Conservation (phyloP, 2,113 vertebrate species). For the Potamarius usumacintae region DNA sequence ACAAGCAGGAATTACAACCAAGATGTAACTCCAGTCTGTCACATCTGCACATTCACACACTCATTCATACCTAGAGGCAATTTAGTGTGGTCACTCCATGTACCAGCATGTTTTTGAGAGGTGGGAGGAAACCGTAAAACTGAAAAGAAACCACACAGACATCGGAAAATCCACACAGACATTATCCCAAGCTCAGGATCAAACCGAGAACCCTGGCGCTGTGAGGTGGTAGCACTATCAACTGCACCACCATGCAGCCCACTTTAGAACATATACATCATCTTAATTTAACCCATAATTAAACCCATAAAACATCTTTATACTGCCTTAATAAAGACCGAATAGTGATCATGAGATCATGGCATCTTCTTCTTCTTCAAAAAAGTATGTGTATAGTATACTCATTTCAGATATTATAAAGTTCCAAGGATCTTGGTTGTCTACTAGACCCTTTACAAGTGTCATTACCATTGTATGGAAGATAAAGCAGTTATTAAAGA, state of each 20-base stretch:
- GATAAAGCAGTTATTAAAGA: neutral
- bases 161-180: neutral
- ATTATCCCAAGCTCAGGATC: neutral
- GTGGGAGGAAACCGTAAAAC: neutral
- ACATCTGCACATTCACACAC: neutral
- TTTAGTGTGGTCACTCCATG: neutral
- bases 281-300: neutral
- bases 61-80: neutral
- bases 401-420: neutral
- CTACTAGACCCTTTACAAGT: neutral
- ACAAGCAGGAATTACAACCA: neutral
- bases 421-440: too few relatives aligned
- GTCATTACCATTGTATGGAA: neutral
- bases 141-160: neutral
- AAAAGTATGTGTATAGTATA: neutral
- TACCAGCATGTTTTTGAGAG: neutral
- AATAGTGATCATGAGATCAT: neutral
- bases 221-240: neutral
- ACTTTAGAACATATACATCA: neutral
- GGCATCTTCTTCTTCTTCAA: neutral
- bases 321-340: neutral
- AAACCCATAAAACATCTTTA: neutral
- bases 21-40: neutral
- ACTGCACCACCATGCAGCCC: neutral
- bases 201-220: neutral